phyloP scores from a whole-genome alignment of 2,113 vertebrate genomes.

The Sebastes fasciatus region DNA sequence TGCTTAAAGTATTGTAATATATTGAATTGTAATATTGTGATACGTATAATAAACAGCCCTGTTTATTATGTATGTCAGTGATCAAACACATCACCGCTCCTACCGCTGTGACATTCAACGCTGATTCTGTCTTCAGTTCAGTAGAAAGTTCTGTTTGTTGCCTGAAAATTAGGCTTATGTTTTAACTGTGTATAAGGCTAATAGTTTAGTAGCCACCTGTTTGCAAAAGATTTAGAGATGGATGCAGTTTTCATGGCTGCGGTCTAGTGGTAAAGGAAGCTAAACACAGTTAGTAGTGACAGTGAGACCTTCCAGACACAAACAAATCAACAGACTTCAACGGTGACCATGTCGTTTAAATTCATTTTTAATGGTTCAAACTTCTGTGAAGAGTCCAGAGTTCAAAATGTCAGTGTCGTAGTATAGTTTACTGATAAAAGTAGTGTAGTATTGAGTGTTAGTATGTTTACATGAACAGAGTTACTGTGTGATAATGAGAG shows the following conservation, averaged over 20 bases:
- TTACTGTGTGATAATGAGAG: conserved; percentile 16
- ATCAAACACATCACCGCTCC: too few species aligned
- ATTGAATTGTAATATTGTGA: too few species aligned
- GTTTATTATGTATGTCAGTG: too few species aligned
- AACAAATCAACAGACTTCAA: background rate
- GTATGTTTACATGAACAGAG: conserved; percentile 33
- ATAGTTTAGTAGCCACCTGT: too few species aligned
- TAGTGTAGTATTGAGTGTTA: conserved; percentile 28
- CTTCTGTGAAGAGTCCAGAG: conserved; percentile 39
- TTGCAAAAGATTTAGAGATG: too few species aligned
- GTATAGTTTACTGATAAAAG: conserved; percentile 25
- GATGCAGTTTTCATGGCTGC: background rate
- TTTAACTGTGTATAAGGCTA: too few species aligned
- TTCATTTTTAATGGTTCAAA: conserved; percentile 52
- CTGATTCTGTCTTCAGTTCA: too few species aligned
- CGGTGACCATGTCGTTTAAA: conserved; percentile 24
- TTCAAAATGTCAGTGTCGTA: conserved; percentile 13
- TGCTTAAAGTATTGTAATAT: too few species aligned
- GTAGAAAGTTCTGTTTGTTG: background rate
- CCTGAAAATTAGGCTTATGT: too few species aligned
- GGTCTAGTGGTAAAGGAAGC: background rate
- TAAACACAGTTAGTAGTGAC: background rate
- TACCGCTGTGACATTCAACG: too few species aligned
- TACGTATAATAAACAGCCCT: too few species aligned
- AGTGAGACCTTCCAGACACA: background rate